phyloP scores from a whole-genome alignment of 2,113 vertebrate genomes.

The Climacteris rufus region DNA sequence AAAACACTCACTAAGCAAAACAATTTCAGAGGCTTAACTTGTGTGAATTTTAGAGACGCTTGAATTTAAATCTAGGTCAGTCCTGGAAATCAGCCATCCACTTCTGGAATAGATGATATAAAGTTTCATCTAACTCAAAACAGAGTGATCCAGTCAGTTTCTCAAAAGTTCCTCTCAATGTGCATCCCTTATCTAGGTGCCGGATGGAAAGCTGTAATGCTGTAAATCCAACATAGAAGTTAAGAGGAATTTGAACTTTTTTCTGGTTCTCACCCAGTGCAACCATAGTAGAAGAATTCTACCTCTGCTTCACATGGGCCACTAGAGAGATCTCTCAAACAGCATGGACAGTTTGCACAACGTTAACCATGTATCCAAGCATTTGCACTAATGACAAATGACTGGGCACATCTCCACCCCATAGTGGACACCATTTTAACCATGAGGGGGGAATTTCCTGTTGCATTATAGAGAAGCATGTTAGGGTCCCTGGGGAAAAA shows the following conservation, averaged over 20 bases:
- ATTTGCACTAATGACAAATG: background rate
- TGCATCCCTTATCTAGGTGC: background rate
- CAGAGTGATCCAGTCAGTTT: background rate
- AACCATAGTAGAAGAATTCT: background rate
- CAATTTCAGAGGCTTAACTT: background rate
- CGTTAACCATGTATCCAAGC: background rate
- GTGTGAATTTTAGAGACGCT: background rate
- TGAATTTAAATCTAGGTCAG: background rate
- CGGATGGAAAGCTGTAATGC: background rate
- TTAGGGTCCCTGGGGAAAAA: background rate
- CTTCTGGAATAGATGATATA: background rate
- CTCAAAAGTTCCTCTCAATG: background rate
- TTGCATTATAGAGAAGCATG: accelerated
- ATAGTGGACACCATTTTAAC: background rate
- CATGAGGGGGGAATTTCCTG: background rate
- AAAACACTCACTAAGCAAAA: background rate
- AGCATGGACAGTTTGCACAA: background rate
- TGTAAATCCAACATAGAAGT: background rate
- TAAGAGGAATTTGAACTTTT: background rate
- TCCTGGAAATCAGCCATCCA: background rate
- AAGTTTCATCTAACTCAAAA: background rate
- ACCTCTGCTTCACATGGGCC: background rate
- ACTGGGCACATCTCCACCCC: background rate
- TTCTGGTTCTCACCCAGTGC: background rate
- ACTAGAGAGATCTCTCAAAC: background rate